Percentiles rank a stretch among this genome's conserved stretches.
phyloP scores from a whole-genome alignment of 2,797 vertebrate species.

The Fistularia commersonii region DNA sequence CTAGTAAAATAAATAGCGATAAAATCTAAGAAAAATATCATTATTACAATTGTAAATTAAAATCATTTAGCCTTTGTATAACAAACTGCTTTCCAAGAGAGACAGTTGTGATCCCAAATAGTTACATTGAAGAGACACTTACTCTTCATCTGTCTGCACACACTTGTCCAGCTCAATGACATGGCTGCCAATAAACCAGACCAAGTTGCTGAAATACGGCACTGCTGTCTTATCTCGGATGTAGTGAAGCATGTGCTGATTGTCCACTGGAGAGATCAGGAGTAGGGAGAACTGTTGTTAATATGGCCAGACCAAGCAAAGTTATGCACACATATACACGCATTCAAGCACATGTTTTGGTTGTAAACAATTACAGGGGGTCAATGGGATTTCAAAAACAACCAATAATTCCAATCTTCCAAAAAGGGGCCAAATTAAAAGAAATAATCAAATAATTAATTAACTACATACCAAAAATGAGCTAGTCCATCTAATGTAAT shows the following conservation, averaged over 20 bases:
- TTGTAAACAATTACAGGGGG: slow-evolving; percentile 1
- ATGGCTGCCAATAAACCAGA: slow-evolving; percentile 98
- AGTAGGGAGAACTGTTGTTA: background rate
- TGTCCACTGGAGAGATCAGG: slow-evolving; percentile 83
- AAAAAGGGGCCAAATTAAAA: no score
- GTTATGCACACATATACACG: background rate
- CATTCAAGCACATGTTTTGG: background rate
- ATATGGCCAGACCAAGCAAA: background rate
- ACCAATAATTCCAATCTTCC: no score
- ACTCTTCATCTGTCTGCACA: slow-evolving; percentile 98
- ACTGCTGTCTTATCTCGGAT: slow-evolving; percentile 97
- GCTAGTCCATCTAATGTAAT: no score
- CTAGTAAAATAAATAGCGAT: no score
- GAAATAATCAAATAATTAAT: no score
- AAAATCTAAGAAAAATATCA: no score
- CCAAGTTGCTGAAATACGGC: slow-evolving; percentile 98
- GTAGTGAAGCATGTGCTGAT: slow-evolving; percentile 98
- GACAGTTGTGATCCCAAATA: no score
- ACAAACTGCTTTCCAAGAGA: no score
- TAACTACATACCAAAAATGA: no score
- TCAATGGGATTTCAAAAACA: background rate
- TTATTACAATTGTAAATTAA: no score
- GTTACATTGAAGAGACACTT: slow-evolving; percentile 53
- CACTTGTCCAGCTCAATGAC: slow-evolving; percentile 98
- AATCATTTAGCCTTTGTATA: no score